A percentile compares a stretch with the other conserved stretches of the same genome.
Conservation (phyloP, 2,797 vertebrate genomes). For the Lithobates sylvaticus region DNA sequence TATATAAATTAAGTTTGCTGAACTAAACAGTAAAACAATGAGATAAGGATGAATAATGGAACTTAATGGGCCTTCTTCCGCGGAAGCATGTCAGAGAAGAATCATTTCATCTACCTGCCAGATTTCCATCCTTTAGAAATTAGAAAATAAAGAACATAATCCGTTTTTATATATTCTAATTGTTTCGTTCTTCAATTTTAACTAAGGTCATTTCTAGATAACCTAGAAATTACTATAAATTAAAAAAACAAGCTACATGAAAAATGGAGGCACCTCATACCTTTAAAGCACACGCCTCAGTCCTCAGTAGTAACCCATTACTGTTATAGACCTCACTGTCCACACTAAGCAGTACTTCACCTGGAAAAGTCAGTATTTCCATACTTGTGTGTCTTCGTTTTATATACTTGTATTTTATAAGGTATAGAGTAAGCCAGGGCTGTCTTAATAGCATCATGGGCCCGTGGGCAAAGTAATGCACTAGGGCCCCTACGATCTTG, state of each 20-base stretch:
- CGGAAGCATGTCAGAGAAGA: conserved; percentile 25
- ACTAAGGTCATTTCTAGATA: neutral
- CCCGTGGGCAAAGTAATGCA: no score
- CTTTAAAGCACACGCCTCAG: no score
- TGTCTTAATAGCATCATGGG: no score
- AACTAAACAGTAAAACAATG: conserved; percentile 56
- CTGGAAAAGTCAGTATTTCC: no score
- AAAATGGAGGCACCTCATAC: neutral
- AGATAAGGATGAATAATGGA: conserved; percentile 57
- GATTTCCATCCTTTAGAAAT: neutral
- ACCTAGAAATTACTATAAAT: neutral
- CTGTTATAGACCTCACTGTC: no score
- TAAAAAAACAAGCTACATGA: neutral
- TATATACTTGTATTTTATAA: no score
- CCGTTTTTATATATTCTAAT: neutral
- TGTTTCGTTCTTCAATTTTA: neutral
- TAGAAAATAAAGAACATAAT: neutral
- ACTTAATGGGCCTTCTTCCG: conserved; percentile 15
- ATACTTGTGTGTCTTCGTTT: no score
- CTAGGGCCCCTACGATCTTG: no score
- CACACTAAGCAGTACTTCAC: no score
- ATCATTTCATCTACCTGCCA: conserved; percentile 17
- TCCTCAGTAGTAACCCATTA: no score
- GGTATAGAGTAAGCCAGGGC: no score
- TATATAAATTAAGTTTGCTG: conserved; percentile 52